A percentile compares a stretch with the other conserved stretches of the same genome.
These are phyloP conservation scores for Crotalus tigris DNA, from an alignment of 2,113 vertebrate genomes.

Conservation along the genomic window DNA sequence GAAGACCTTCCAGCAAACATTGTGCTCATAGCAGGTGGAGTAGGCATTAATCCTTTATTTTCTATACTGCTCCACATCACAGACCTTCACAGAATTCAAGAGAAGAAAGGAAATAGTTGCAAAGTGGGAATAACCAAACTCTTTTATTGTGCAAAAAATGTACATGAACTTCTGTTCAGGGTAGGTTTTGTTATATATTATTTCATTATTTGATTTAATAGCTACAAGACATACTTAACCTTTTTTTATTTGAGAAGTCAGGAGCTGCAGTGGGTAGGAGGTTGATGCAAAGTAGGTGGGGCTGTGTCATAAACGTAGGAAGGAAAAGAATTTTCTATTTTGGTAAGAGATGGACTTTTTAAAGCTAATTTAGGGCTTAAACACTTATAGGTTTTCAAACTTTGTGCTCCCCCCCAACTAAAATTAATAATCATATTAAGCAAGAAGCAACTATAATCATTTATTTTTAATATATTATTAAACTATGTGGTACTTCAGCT, in stretches of 20 bases:
- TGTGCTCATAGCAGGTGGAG: constrained; percentile 89
- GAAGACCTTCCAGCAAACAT: constrained; percentile 78
- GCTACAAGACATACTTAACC: neutral
- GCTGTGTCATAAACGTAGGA: neutral
- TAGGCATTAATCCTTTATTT: constrained; percentile 94
- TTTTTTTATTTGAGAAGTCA: neutral
- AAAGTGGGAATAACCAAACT: constrained; percentile 76
- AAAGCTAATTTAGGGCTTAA: neutral
- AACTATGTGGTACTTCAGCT: neutral
- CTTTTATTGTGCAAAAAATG: constrained; percentile 86
- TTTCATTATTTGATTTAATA: neutral
- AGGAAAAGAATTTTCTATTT: neutral
- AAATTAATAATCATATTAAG: neutral
- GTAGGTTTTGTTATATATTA: constrained; percentile 56
- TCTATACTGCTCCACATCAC: constrained; percentile 86
- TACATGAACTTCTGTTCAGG: constrained; percentile 88
- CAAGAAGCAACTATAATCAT: neutral
- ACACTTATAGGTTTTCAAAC: neutral
- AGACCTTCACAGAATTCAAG: constrained; percentile 75
- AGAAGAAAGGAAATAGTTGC: constrained; percentile 55
- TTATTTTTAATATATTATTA: neutral
- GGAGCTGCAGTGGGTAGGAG: neutral
- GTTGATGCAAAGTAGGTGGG: neutral
- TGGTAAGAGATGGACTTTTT: neutral
- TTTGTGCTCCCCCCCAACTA: neutral